These are phyloP conservation scores for Crocodylus rhombifer DNA, from an alignment of 2,797 vertebrate species.

Conservation along the genomic window DNA sequence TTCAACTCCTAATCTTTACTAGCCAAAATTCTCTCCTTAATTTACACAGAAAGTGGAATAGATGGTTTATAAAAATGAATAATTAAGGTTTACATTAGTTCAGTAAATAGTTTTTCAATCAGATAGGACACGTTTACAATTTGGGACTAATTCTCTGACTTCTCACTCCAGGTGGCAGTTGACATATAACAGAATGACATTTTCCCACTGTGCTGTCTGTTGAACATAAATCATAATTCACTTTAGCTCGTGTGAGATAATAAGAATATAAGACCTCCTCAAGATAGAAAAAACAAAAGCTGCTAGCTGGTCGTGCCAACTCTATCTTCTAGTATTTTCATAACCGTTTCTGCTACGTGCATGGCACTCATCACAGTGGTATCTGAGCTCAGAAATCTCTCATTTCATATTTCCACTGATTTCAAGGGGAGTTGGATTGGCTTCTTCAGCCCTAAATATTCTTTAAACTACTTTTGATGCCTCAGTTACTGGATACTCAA, in stretches of 20 bases:
- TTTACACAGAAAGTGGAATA: slow-evolving; percentile 20
- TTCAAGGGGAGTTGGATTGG: background rate
- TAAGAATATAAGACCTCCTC: background rate
- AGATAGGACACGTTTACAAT: slow-evolving; percentile 6
- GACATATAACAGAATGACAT: background rate
- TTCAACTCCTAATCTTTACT: background rate
- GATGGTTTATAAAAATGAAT: background rate
- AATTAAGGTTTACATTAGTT: background rate
- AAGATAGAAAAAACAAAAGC: background rate
- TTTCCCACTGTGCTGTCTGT: slow-evolving; percentile 16
- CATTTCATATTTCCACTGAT: background rate
- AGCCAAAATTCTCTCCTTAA: slow-evolving; percentile 10
- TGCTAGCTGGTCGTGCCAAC: background rate
- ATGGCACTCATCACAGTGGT: no score
- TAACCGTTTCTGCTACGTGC: background rate
- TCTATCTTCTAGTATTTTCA: background rate
- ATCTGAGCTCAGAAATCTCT: background rate
- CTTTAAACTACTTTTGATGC: background rate
- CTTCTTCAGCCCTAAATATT: fast-evolving
- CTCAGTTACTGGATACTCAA: background rate
- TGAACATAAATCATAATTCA: slow-evolving; percentile 19
- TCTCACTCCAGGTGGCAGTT: background rate
- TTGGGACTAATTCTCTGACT: slow-evolving; percentile 20
- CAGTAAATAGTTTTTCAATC: background rate
- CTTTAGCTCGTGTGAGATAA: background rate